phyloP scores from a whole-genome alignment of 2,888 invertebrate species.

The Rhamnusium bicolor region DNA sequence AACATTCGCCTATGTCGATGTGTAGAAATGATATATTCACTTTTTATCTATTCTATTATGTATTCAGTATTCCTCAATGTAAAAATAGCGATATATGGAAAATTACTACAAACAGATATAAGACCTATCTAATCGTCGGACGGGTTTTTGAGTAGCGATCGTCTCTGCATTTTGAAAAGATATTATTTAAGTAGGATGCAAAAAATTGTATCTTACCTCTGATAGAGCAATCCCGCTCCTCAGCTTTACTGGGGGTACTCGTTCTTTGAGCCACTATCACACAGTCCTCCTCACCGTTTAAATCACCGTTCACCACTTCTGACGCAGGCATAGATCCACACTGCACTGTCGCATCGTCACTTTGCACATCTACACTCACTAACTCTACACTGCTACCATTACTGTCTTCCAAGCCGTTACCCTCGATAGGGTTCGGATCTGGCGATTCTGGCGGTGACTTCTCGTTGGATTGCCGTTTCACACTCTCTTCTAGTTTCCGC shows the following conservation, averaged over 20 bases:
- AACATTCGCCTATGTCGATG: too few species aligned
- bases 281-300: conserved; percentile 75
- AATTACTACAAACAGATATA: too few species aligned
- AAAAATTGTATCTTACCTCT: conserved; percentile 59
- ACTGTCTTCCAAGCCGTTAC: conserved; percentile 40
- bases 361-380: conserved; percentile 56
- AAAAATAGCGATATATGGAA: too few species aligned
- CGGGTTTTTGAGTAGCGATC: too few species aligned
- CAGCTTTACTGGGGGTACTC: conserved; percentile 72
- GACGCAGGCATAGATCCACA: conserved; percentile 52
- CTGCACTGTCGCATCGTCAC: conserved; percentile 60
- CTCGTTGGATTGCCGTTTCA: conserved; percentile 3
- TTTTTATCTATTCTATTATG: too few species aligned
- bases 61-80: too few species aligned
- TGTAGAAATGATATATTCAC: too few species aligned
- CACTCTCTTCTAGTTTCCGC: conserved; percentile 35
- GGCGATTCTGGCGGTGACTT: conserved; percentile 36
- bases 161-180: too few species aligned
- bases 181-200: too few species aligned
- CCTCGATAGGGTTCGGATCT: conserved; percentile 35
- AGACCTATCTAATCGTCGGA: too few species aligned
- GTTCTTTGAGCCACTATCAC: conserved; percentile 74
- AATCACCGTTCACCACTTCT: conserved; percentile 61
- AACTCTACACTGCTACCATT: conserved; percentile 60
- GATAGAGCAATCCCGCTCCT: conserved; percentile 67